Evolutionary conservation across 2,888 invertebrate genomes (phyloP), one percentile per base, ranked within the genome.

Genomic region (Sphinx pinastri): DNA sequence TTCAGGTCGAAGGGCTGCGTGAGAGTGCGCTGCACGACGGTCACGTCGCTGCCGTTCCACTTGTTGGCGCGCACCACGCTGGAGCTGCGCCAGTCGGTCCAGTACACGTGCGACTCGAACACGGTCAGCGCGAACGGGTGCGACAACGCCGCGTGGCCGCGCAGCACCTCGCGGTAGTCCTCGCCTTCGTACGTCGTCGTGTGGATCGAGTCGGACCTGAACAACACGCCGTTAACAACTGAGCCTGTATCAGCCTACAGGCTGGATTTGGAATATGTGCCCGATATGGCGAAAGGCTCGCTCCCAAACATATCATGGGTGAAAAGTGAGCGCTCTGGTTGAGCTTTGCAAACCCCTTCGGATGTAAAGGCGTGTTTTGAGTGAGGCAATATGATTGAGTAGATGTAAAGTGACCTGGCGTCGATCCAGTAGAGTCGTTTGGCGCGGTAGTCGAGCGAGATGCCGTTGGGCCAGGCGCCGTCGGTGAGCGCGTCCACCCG

Each of bases 1-100:
- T 98, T 97, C n/a, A 99, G 95, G 86, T 98, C 98, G 94, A 98
- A 98, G 0, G 98, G 98, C 87, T 98, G 98, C 3, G 97, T 96
- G 73, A 97, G 95, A 13, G 98, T 97, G 76, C 97, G 94, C 87
- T 98, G 97, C 77, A 98, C 95, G 16, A 97, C 96, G 72, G 95
- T 94, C 3, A 98, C 96, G 86, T 97, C 96, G 31, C 95, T 95
- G 72, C 97, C 86, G 87, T 96, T 96, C 96, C 97, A 98, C 91
- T 98, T 98, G 92, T 97, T 97, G 49, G 98, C 98, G 81, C 97
- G 94, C 78, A 97, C 96, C 4, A 99, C 97, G 73, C 97, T 96
- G 86, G 97, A 98, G 70, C 96, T 96, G 75, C 98, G 95, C 99
- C 99, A 98, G 92, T 99, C 98, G 0, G 98, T 98, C 98, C 98